These are phyloP conservation scores for Macaca nemestrina DNA, from an alignment of 2,113 vertebrate genomes.

Conservation along the genomic window DNA sequence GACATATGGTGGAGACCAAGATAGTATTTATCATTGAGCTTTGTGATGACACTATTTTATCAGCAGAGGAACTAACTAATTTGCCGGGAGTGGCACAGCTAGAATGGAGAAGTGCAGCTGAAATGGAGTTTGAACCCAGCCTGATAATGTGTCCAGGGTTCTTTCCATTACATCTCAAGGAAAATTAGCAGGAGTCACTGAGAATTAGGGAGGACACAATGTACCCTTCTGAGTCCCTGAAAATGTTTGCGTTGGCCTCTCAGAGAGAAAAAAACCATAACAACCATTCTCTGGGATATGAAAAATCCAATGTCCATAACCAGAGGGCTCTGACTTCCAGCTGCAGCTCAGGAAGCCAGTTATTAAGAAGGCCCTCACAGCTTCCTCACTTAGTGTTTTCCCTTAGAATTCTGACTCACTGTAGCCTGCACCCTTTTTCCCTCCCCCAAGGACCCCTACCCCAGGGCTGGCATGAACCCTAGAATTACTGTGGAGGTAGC, in stretches of 20 bases:
- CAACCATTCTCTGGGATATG: neutral
- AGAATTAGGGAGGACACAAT: neutral
- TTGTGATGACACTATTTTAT: neutral
- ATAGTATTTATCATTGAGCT: neutral
- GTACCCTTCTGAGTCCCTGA: neutral
- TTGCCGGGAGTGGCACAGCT: neutral
- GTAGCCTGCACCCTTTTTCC: neutral
- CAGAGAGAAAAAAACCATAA: neutral
- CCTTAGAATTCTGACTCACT: neutral
- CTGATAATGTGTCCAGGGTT: neutral
- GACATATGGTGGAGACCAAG: neutral
- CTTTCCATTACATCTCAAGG: neutral
- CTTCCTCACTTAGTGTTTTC: neutral
- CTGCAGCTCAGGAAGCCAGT: slow-evolving; percentile 8
- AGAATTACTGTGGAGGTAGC: neutral
- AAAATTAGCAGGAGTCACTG: neutral
- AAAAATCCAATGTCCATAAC: neutral
- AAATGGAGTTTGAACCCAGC: neutral
- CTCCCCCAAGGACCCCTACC: neutral
- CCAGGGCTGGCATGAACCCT: neutral
- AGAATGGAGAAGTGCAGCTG: neutral
- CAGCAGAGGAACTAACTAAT: neutral
- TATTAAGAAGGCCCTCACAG: neutral
- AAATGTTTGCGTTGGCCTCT: slow-evolving; percentile 12
- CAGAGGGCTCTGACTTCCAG: neutral